phyloP scores from a whole-genome alignment of 1,140 invertebrate species.

The Probaryconus sp. region DNA sequence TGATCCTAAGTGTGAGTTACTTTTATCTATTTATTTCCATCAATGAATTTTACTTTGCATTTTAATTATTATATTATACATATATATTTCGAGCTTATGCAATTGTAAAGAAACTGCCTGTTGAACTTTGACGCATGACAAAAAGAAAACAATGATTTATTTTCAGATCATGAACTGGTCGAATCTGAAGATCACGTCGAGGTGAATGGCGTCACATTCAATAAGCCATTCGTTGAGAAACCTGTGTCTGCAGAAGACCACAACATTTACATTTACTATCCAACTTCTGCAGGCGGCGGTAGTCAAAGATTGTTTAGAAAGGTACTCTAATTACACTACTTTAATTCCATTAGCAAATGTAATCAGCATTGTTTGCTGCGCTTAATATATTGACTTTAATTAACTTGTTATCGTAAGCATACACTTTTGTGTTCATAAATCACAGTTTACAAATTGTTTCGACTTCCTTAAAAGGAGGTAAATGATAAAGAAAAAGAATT shows the following conservation, averaged over 20 bases:
- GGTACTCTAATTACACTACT: constrained; percentile 79
- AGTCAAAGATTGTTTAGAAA: constrained; percentile 98
- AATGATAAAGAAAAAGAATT: too few species aligned
- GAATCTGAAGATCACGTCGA: constrained; percentile 99
- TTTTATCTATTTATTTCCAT: not conserved
- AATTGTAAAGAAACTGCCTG: too few species aligned
- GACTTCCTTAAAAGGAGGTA: too few species aligned
- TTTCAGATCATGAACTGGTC: constrained; percentile 92
- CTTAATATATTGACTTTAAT: too few species aligned
- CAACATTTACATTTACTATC: constrained; percentile 99
- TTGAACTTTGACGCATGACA: too few species aligned
- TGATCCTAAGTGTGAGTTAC: constrained; percentile 89
- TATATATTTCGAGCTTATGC: too few species aligned
- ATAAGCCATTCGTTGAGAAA: constrained; percentile 99
- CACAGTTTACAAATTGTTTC: too few species aligned
- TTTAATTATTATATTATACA: too few species aligned
- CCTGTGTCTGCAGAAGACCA: constrained; percentile 99
- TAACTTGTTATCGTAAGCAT: too few species aligned
- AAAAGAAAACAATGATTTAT: constrained; percentile 58
- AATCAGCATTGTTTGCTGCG: too few species aligned
- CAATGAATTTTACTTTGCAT: not conserved
- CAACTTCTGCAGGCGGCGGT: constrained; percentile 97
- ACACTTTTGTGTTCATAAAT: too few species aligned
- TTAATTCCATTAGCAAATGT: too few species aligned
- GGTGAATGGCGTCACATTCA: constrained; percentile 97